These are phyloP conservation scores for Chironex yamaguchii DNA, from an alignment of 30 jellyfish, hydroid and myxozoan species.

Conservation along the genomic window DNA sequence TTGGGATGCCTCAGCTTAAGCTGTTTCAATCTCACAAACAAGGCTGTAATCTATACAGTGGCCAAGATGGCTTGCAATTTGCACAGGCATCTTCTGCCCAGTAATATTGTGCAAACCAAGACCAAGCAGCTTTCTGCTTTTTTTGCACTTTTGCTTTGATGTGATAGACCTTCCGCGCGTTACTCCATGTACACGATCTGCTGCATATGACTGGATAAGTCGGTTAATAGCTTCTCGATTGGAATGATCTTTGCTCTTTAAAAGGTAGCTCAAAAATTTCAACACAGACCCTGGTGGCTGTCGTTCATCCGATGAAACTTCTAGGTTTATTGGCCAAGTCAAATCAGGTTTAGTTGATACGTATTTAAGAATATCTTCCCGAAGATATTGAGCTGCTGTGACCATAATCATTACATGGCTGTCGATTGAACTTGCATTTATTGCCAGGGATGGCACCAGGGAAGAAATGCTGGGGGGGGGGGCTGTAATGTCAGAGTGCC, in stretches of 20 bases:
- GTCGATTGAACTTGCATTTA: constrained; percentile 55
- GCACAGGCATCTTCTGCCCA: constrained; percentile 69
- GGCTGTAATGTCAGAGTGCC: too few relatives aligned
- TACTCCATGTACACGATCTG: constrained; percentile 40
- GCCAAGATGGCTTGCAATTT: constrained; percentile 38
- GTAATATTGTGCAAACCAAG: constrained; percentile 58
- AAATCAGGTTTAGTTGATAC: neutral
- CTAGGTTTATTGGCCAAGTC: constrained; percentile 5
- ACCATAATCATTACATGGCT: neutral
- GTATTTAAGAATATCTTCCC: constrained; percentile 23
- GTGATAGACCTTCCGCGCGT: constrained; percentile 44
- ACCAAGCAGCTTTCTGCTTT: neutral
- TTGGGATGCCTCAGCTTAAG: constrained; percentile 48
- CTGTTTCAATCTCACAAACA: constrained; percentile 60
- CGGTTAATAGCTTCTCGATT: neutral
- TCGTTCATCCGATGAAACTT: neutral
- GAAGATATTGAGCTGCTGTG: constrained; percentile 25
- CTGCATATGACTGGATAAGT: neutral
- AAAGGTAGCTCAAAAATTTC: neutral
- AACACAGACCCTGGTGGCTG: constrained; percentile 35
- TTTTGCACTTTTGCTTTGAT: constrained; percentile 17
- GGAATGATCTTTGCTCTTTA: neutral
- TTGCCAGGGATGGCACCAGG: too few relatives aligned
- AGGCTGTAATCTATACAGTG: constrained; percentile 49
- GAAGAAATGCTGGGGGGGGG: too few relatives aligned